Conservation (phyloP, 2,113 vertebrate genomes). For the Dromas ardeola region DNA sequence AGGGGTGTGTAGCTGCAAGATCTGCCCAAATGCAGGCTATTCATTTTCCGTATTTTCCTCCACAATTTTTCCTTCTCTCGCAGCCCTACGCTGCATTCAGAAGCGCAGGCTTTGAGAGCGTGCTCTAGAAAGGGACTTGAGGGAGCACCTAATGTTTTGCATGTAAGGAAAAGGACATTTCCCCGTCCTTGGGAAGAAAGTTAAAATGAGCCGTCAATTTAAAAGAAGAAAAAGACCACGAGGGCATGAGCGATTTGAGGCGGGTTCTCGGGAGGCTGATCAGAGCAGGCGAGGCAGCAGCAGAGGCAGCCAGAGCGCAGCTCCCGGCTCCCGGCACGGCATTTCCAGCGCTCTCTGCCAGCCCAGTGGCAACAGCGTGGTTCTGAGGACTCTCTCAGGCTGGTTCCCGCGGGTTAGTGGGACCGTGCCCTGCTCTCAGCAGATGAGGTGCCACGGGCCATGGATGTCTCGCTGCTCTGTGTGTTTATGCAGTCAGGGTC, state of each 20-base stretch:
- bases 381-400: rapidly evolving
- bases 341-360: rapidly evolving
- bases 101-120: rapidly evolving
- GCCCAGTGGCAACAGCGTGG: rapidly evolving
- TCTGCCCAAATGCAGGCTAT: neutral
- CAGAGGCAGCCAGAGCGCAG: neutral
- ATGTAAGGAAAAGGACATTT: neutral
- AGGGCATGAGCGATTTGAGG: neutral
- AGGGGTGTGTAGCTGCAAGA: neutral
- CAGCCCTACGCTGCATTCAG: neutral
- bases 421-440: neutral
- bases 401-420: neutral
- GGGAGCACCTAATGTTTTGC: neutral
- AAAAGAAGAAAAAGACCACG: neutral
- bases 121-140: neutral
- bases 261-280: neutral
- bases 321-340: rapidly evolving
- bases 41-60: neutral
- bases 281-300: neutral
- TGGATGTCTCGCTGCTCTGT: neutral
- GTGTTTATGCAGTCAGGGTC: neutral
- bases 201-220: rapidly evolving
- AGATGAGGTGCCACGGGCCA: neutral
- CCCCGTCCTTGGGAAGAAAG: neutral
- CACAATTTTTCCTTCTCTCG: neutral